Conservation (phyloP, 2,797 vertebrate genomes). For the Natrix natrix region DNA sequence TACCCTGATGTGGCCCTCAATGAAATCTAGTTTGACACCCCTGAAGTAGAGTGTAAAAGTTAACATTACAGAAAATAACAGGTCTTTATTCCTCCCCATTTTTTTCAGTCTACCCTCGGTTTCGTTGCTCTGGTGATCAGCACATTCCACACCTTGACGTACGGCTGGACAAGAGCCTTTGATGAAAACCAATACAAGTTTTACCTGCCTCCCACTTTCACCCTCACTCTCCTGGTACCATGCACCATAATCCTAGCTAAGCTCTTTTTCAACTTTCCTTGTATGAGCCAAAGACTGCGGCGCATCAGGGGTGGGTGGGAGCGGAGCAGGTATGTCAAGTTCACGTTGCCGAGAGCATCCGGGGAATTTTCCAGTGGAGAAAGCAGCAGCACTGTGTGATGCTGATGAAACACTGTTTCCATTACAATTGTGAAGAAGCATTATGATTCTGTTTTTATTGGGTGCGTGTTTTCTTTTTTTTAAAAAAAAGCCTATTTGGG, state of each 20-base stretch:
- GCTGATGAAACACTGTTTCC: neutral
- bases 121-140: conserved; percentile 80
- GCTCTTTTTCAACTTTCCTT: conserved; percentile 77
- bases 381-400: conserved; percentile 72
- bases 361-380: conserved; percentile 60
- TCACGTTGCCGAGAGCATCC: conserved; percentile 30
- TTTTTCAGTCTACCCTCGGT: conserved; percentile 81
- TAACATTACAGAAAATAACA: neutral
- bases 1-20: too few relatives aligned
- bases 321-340: conserved; percentile 62
- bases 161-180: conserved; percentile 83
- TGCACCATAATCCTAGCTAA: conserved; percentile 78
- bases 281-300: conserved; percentile 72
- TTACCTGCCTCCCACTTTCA: conserved; percentile 84
- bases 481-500: conserved; percentile 16
- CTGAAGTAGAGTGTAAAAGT: neutral
- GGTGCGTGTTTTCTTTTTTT: neutral
- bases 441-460: conserved; percentile 35
- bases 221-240: conserved; percentile 80
- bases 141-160: conserved; percentile 82
- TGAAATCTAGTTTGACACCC: neutral
- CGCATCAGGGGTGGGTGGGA: conserved; percentile 87
- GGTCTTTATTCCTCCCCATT: neutral
- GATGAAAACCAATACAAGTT: conserved; percentile 77
- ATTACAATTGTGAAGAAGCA: conserved; percentile 21